Evolutionary conservation across 2,113 vertebrate species (phyloP), one percentile per base, ranked within the genome.

Genomic region (Prionailurus viverrinus): DNA sequence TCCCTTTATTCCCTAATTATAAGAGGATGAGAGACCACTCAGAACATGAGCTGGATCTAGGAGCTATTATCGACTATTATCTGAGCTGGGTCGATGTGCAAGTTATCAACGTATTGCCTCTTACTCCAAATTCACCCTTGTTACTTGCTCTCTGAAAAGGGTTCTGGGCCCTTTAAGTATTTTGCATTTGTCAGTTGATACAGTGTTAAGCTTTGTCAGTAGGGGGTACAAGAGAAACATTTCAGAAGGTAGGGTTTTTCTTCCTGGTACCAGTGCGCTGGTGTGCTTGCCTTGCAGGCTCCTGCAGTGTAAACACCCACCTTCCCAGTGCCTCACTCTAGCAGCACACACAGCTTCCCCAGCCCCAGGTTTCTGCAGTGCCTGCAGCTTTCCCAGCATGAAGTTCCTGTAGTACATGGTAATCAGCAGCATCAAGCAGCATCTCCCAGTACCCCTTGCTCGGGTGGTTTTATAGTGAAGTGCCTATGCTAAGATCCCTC

Each of bases 111-210:
- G 41, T 76, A 45, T 78, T 94, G 58, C 39, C 45, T 76, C 36
- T 88, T 79, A 84, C 18, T 93, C 82, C 51, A 95, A 93, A 95
- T 91, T 89, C 71, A 91, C 3, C 87, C 66, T 84, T 76, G 27
- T 69, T 82, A 69, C 27, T 45, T 93, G 71, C 39, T 96, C 25
- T n/a, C 0, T 93, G 51, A 83, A 69, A 94, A 96, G 23, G 23
- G 27, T 80, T 89, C 58, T 88, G 74, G 74, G 31, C 39, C 68
- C 25, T 74, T 89, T 90, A 95, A 89, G 78, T 65, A 79, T n/a
- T 87, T 84, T 79, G 76, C 55, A 68, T 94, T 96, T 94, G 33
- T 31, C 65, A 95, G 51, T 16, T 73, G 63, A 51, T 61, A 66
- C 5, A 83, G 8, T 80, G 36, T 96, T 91, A 87, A 69, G 16